These are phyloP conservation scores for Prosopocoilus inquinatus DNA, from an alignment of 2,888 invertebrate species.

Conservation along the genomic window DNA sequence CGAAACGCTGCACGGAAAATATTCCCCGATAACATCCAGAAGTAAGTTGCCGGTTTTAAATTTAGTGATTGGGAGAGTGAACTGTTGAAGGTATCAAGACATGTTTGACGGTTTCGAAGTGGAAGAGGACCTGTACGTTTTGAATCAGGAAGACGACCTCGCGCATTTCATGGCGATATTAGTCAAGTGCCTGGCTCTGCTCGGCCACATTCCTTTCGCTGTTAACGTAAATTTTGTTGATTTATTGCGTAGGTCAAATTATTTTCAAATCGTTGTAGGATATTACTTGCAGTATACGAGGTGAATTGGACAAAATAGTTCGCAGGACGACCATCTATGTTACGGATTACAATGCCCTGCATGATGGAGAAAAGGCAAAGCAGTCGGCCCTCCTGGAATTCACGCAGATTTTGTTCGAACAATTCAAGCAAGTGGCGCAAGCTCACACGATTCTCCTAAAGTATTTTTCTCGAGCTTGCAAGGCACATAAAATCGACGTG, in stretches of 20 bases:
- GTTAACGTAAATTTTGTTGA: slow-evolving; percentile 64
- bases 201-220: slow-evolving; percentile 82
- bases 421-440: slow-evolving; percentile 78
- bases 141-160: slow-evolving; percentile 61
- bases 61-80: slow-evolving; percentile 12
- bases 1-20: slow-evolving; percentile 56
- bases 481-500: slow-evolving; percentile 56
- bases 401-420: slow-evolving; percentile 74
- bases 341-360: slow-evolving; percentile 57
- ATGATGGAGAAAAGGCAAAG: slow-evolving; percentile 41
- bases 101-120: slow-evolving; percentile 49
- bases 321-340: slow-evolving; percentile 77
- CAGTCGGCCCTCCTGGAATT: slow-evolving; percentile 58
- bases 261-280: slow-evolving; percentile 53
- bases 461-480: slow-evolving; percentile 60
- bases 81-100: slow-evolving; percentile 35
- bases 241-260: background rate
- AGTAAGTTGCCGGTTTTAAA: slow-evolving; percentile 18
- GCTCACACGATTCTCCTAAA: slow-evolving; percentile 71
- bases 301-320: slow-evolving; percentile 76
- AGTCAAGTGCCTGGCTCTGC: slow-evolving; percentile 79
- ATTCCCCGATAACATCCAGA: slow-evolving; percentile 49
- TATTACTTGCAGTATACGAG: slow-evolving; percentile 79
- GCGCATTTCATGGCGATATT: slow-evolving; percentile 75
- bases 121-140: slow-evolving; percentile 58